A percentile compares a stretch with the other conserved stretches of the same genome.
Conservation (phyloP, 2,888 invertebrate species). For the Pristionchus mayeri region DNA sequence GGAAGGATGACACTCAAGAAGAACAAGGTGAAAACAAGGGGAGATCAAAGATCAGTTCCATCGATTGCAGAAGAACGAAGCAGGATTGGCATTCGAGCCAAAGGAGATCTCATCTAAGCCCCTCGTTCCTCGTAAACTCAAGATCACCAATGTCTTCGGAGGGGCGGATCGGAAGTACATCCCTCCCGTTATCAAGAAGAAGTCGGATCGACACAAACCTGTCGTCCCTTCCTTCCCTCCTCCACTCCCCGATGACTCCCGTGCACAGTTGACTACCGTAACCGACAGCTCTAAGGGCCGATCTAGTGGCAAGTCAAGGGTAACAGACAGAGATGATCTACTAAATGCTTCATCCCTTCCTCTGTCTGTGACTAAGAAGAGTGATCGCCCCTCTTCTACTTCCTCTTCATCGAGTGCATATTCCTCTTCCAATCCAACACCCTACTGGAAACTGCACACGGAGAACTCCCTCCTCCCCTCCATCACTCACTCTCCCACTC, state of each 20-base stretch:
- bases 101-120: not conserved
- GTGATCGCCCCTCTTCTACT: not conserved
- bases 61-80: not conserved
- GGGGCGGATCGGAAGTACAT: slow-evolving; percentile 16
- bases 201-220: not conserved
- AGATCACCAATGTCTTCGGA: slow-evolving; percentile 11
- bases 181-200: not conserved
- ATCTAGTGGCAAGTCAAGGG: no score
- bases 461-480: not conserved
- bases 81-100: not conserved
- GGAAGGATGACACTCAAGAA: slow-evolving; percentile 16
- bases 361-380: not conserved
- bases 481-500: not conserved
- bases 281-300: not conserved
- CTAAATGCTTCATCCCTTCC: not conserved
- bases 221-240: not conserved
- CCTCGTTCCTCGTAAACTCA: slow-evolving; percentile 13
- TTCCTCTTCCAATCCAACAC: not conserved
- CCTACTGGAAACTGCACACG: not conserved
- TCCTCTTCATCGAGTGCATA: not conserved
- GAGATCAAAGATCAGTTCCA: not conserved
- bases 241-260: not conserved
- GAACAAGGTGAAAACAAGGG: not conserved
- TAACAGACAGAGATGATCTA: not conserved
- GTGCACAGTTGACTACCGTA: not conserved